Evolutionary conservation across 1,140 invertebrate species (phyloP), one percentile per base, ranked within the genome.

Genomic region (Scaptomyza hsui): DNA sequence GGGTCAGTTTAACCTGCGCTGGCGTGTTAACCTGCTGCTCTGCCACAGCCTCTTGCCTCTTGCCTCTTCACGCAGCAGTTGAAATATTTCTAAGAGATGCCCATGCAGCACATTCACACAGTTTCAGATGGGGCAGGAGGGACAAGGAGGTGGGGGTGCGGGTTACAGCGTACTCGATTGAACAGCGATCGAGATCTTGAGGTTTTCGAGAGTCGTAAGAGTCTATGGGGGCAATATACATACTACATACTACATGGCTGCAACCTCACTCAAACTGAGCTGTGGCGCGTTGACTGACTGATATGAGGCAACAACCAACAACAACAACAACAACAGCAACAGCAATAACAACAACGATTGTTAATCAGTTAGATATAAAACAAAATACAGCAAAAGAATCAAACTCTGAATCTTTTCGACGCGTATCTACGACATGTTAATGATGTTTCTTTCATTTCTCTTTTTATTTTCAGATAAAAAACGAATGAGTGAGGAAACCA

Each of bases 311-410:
- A 47, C 78, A 80, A 52, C 44, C 24, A 72, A 71, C 56, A 78
- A 70, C 61, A 60, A 63, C 53, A 57, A 32, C 57, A 64, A 37
- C 59, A 78, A 64, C 45, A 64, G 70, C 65, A 78, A 44, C 44
- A 53, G 67, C 67, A 69, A 42, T 53, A 77, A 77, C 52, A 69
- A 42, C 72, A 78, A 69, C 80, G 80, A 85, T 85, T 85, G 80
- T 85, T 85, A 85, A 85, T 86, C 80, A 85, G 81, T 86, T 85
- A 85, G 81, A 85, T 86, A 85, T 85, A 85, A 85, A 85, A 86
- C 80, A 86, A 86, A 85, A 86, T 85, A 85, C 78, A 61, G 47
- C 47, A 69, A 47, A 63, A 67, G 62, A 65, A 79, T 73, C 80
- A 81, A 81, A 79, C 80, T 59, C 69, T 61, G 75, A 70, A 81